Conservation (phyloP, 2,888 invertebrate species). For the Autographa gamma region DNA sequence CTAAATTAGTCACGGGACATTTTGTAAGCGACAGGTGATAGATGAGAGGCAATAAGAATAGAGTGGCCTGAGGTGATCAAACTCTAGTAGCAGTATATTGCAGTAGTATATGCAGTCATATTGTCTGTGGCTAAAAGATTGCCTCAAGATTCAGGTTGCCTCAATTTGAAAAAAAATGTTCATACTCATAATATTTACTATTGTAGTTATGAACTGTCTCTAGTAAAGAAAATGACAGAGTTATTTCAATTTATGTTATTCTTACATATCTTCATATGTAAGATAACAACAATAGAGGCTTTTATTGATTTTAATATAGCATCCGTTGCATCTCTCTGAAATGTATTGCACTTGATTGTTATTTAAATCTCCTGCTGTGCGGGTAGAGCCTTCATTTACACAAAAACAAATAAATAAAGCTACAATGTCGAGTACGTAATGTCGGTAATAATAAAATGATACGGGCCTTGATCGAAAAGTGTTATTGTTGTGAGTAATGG, state of each 20-base stretch:
- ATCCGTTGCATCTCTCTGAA: neutral
- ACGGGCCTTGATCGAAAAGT: neutral
- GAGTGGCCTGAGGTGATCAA: neutral
- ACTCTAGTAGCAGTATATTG: too few relatives aligned
- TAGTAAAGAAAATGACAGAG: too few relatives aligned
- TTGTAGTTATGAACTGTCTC: too few relatives aligned
- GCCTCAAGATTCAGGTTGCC: too few relatives aligned
- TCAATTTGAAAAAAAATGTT: too few relatives aligned
- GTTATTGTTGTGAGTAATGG: slow-evolving; percentile 8
- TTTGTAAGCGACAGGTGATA: neutral
- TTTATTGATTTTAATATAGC: too few relatives aligned
- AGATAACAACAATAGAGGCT: too few relatives aligned
- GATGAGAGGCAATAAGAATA: neutral
- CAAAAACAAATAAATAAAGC: slow-evolving; percentile 2
- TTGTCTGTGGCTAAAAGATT: too few relatives aligned
- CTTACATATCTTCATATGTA: too few relatives aligned
- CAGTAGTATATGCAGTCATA: too few relatives aligned
- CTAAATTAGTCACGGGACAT: slow-evolving; percentile 1
- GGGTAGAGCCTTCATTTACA: neutral
- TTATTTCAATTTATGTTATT: too few relatives aligned
- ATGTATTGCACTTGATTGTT: neutral
- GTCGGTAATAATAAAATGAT: slow-evolving; percentile 3
- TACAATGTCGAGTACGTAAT: neutral
- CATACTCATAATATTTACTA: too few relatives aligned
- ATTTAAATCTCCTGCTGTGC: neutral